Evolutionary conservation across 2,113 vertebrate genomes (phyloP).

Genomic region (Tupaia chinensis): DNA sequence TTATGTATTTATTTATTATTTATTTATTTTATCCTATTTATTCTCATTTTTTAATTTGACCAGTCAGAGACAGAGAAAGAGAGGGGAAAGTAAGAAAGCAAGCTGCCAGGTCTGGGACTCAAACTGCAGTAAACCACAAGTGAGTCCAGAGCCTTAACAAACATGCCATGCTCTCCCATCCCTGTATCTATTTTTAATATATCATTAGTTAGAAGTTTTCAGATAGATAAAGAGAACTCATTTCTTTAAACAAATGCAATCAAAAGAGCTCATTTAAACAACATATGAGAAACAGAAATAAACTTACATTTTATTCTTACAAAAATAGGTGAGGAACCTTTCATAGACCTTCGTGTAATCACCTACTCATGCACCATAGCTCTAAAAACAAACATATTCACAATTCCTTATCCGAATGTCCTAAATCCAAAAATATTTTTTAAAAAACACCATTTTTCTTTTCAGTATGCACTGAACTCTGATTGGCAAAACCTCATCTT

Average conservation of each 20-base stretch:
- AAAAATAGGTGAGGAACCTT: not conserved
- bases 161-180: too few relatives aligned
- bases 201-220: not conserved
- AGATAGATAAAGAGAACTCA: conserved; percentile 30
- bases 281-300: not conserved
- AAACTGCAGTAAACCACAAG: too few relatives aligned
- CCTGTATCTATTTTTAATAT: conserved; percentile 25
- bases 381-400: conserved; percentile 4
- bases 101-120: too few relatives aligned
- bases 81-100: too few relatives aligned
- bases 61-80: too few relatives aligned
- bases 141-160: too few relatives aligned
- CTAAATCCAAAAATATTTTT: not conserved
- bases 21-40: too few relatives aligned
- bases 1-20: too few relatives aligned
- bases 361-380: not conserved
- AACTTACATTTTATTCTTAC: not conserved
- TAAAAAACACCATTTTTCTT: not conserved
- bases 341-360: not conserved
- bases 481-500: not conserved
- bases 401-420: not conserved
- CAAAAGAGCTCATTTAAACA: not conserved
- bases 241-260: not conserved
- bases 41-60: too few relatives aligned
- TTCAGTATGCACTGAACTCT: not conserved